Evolutionary conservation across 1,140 invertebrate genomes (phyloP).

Genomic region (Atta cephalotes): DNA sequence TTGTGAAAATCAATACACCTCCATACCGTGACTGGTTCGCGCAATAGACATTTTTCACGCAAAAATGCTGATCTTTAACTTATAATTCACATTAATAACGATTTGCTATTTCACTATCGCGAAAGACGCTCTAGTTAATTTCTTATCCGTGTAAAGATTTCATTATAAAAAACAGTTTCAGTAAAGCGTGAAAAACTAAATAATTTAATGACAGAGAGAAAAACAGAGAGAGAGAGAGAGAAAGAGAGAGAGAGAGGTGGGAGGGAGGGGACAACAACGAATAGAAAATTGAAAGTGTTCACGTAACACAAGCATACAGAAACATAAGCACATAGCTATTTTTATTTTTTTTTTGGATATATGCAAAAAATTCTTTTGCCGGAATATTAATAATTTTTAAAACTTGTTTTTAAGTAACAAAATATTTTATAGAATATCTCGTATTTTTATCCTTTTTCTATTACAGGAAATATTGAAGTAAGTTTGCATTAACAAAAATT

Average conservation of each 20-base stretch:
- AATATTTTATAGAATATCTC: neutral
- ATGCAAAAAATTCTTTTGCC: neutral
- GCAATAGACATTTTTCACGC: slow-evolving; percentile 36
- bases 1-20: slow-evolving; percentile 15
- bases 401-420: neutral
- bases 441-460: neutral
- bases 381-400: neutral
- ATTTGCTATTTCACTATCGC: slow-evolving; percentile 6
- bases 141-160: neutral
- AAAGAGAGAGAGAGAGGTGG: slow-evolving; percentile 2
- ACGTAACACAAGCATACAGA: slow-evolving; percentile 1
- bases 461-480: neutral
- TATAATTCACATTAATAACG: neutral
- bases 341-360: neutral
- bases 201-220: neutral
- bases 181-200: slow-evolving; percentile 32
- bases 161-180: neutral
- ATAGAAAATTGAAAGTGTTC: slow-evolving; percentile 42
- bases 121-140: neutral
- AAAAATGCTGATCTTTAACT: slow-evolving; percentile 8
- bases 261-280: slow-evolving; percentile 1
- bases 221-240: slow-evolving; percentile 10
- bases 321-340: neutral
- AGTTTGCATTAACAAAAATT: neutral
- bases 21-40: slow-evolving; percentile 4